phyloP scores from a whole-genome alignment of 2,888 invertebrate genomes.

The Dascillus cervinus region DNA sequence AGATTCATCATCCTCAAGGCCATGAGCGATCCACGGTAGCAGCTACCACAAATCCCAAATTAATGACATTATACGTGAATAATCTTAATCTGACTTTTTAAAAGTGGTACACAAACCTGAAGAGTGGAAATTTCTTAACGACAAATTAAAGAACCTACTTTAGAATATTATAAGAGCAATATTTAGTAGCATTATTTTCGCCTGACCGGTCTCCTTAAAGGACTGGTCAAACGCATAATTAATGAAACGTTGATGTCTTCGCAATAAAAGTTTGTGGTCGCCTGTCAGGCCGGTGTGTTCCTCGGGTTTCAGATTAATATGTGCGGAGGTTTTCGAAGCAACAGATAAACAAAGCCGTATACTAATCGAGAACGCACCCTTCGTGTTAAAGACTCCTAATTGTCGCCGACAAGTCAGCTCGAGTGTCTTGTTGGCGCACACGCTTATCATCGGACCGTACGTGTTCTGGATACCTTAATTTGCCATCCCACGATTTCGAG shows the following conservation, averaged over 20 bases:
- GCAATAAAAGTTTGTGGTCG: too few relatives aligned
- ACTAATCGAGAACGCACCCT: constrained; percentile 26
- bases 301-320: too few relatives aligned
- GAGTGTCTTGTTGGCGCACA: constrained; percentile 26
- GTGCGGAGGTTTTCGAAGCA: too few relatives aligned
- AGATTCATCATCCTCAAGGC: neutral
- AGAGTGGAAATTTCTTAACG: constrained; percentile 11
- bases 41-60: constrained; percentile 4
- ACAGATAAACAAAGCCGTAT: constrained; percentile 15
- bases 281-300: too few relatives aligned
- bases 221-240: too few relatives aligned
- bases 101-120: constrained; percentile 9
- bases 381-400: constrained; percentile 32
- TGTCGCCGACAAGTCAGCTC: constrained; percentile 27
- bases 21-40: constrained; percentile 2
- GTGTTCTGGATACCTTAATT: constrained; percentile 33
- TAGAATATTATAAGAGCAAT: constrained; percentile 9
- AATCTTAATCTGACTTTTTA: neutral
- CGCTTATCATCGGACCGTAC: constrained; percentile 27
- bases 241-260: too few relatives aligned
- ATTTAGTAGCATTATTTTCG: constrained; percentile 12
- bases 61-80: constrained; percentile 3
- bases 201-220: neutral
- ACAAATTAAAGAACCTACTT: constrained; percentile 14
- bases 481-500: constrained; percentile 23